Base-by-base conservation (phyloP, 2,888 invertebrate species). In the Reticulitermes lucifugus region DNA sequence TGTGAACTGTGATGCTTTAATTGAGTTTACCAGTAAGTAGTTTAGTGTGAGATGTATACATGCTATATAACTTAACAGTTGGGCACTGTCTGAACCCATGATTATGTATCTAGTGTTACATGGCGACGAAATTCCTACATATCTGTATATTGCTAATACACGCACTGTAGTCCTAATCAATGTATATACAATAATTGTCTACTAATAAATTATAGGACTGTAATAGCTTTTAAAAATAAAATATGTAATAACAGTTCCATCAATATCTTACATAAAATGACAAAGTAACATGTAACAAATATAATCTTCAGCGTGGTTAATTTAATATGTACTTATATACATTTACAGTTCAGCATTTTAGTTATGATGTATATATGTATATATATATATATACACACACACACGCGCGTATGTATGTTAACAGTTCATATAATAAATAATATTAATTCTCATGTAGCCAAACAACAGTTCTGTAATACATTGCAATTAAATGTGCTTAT, bases 61-160 rank as follows among this genome's bases (percentile, higher is more conserved):
- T 70, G 70, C 70, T 70, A 29, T 6, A 70, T 14, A 70, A 41
- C 29, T 41, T 35, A 73, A 77, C 77, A 77, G 4, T 77, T 77
- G 46, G 46, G 46, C 25, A 46, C 81, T 70, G 43, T 60, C 46
- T 81, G 41, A 81, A 14, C 46, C 70, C 81, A 81, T 81, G 70
- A 81, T 81, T 46, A 4, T n/a, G 70, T 65, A 70, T 46, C 43
- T 85, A 81, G 43, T 73, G 79, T 77, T 59, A 75, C 79, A 84
- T 83, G 60, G 80, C 79, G 43, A 86, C 80, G 79, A 71, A 46
- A 77, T n/a, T 51, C 35, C 83, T 79, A 79, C 79, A 85, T 85
- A 79, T 84, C 84, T 85, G 83, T 88, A 91, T 91, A 91, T 91
- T 91, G 91, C 91, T 91, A 91, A 91, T 91, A 91, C 91, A 91